These are phyloP conservation scores for Octopus sinensis DNA, from an alignment of 1,140 invertebrate species.

Conservation along the genomic window DNA sequence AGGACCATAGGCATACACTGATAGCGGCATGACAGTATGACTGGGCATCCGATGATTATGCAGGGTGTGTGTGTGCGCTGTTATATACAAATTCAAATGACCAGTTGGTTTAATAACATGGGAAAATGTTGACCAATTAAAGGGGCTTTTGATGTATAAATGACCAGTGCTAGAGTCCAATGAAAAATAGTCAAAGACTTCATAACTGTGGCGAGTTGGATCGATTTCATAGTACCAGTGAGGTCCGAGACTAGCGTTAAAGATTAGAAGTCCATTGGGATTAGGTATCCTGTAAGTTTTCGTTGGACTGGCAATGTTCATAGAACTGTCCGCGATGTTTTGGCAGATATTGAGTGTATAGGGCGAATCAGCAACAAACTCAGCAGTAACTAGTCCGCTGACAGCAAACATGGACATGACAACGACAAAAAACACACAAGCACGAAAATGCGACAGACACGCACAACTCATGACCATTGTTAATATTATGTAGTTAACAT, in stretches of 20 bases:
- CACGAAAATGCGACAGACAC: too few species aligned
- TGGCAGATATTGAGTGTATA: too few species aligned
- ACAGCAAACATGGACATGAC: too few species aligned
- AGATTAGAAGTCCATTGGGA: conserved; percentile 23
- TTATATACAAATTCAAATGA: not conserved
- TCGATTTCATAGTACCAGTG: conserved; percentile 58
- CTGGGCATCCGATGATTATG: conserved; percentile 8
- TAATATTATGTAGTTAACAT: too few species aligned
- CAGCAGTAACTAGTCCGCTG: too few species aligned
- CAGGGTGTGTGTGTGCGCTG: not conserved
- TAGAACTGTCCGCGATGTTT: too few species aligned
- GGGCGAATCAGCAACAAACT: too few species aligned
- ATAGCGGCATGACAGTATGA: conserved; percentile 19
- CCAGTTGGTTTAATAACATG: conserved; percentile 13
- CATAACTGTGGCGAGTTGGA: conserved; percentile 7
- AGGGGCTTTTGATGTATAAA: conserved; percentile 25
- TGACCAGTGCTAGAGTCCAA: conserved; percentile 29
- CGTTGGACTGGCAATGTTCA: too few species aligned
- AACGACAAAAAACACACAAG: too few species aligned
- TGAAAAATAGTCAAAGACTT: conserved; percentile 20
- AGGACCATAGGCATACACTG: conserved; percentile 20
- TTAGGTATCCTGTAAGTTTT: too few species aligned
- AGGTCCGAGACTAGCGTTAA: conserved; percentile 37
- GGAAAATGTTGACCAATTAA: conserved; percentile 22
- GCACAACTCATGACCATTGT: too few species aligned